Evolutionary conservation across 2,113 vertebrate species (phyloP).

Genomic region (Nothocercus julius): DNA sequence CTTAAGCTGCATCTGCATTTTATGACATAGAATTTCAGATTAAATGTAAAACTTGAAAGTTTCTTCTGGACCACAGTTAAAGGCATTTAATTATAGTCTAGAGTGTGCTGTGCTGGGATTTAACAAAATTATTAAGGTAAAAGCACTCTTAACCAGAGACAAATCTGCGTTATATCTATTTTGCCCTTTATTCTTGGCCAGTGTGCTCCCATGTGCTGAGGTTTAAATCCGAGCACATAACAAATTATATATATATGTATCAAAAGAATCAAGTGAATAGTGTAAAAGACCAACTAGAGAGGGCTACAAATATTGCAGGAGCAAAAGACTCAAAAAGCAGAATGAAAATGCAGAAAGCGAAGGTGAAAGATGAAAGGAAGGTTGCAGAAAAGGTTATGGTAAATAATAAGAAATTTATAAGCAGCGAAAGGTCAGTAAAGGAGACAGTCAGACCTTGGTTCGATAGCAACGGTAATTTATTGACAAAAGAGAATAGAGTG

Average conservation of each 20-base stretch:
- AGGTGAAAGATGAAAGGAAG: background rate
- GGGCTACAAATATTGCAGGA: background rate
- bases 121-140: background rate
- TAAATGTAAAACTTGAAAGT: background rate
- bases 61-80: background rate
- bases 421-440: background rate
- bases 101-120: background rate
- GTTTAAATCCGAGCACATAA: background rate
- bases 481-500: conserved; percentile 16
- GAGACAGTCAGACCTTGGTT: background rate
- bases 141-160: background rate
- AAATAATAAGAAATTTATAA: conserved; percentile 40
- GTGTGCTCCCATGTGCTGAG: background rate
- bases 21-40: background rate
- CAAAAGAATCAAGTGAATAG: background rate
- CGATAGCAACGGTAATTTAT: background rate
- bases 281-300: background rate
- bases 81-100: background rate
- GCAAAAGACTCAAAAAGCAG: background rate
- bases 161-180: background rate
- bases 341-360: background rate
- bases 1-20: background rate
- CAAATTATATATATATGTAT: background rate
- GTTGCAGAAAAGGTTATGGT: background rate
- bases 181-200: background rate